Percentiles rank a stretch among this genome's conserved stretches.
phyloP scores from a whole-genome alignment of 2,113 vertebrate species.

The Pomatostomus ruficeps region DNA sequence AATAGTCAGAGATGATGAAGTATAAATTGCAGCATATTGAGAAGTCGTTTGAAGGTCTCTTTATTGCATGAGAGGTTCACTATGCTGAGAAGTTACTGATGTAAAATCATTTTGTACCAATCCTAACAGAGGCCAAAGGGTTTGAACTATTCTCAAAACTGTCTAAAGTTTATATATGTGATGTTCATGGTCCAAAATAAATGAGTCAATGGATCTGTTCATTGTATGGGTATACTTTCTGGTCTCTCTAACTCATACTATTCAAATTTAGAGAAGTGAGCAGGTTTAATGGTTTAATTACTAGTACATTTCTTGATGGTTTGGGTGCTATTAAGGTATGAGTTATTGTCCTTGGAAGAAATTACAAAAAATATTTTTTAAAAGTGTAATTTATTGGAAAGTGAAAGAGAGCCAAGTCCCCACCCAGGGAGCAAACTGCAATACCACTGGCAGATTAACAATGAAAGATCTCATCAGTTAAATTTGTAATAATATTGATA shows the following conservation, averaged over 20 bases:
- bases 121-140: background rate
- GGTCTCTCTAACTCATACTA: background rate
- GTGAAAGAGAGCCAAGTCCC: background rate
- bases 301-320: background rate
- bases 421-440: background rate
- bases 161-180: background rate
- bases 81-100: background rate
- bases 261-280: background rate
- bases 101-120: background rate
- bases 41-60: background rate
- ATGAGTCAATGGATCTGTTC: background rate
- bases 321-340: background rate
- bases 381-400: background rate
- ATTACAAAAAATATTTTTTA: background rate
- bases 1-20: background rate
- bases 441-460: background rate
- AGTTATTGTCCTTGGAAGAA: background rate
- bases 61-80: background rate
- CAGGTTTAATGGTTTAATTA: background rate
- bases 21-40: background rate
- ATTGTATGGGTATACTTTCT: background rate
- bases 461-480: background rate
- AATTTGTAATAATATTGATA: background rate
- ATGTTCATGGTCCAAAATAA: background rate
- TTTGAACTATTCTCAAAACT: background rate